Base-by-base conservation (phyloP, 2,888 invertebrate species). In the Mamestra brassicae region DNA sequence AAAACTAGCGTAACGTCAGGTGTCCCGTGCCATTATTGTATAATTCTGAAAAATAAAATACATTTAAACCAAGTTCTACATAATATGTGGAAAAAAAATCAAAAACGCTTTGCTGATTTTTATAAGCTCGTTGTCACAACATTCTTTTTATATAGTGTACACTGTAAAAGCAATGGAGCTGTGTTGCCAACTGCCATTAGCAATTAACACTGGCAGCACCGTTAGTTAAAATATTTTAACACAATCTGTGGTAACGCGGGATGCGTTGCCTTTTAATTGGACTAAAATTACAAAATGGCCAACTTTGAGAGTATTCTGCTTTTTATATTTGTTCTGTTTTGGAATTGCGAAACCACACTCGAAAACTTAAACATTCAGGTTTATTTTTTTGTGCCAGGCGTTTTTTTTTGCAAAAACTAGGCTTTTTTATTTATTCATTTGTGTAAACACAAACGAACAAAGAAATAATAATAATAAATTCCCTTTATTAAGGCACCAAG, bases 171-270 rank as follows among this genome's bases (percentile, higher is more conserved):
- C 58, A 55, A 68, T 50, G 61, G n/a, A 54, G 15, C n/a, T 36
- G 67, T 73, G 64, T 57, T 61, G 36, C 76, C 70, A 62, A 57
- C 67, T 79, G n/a, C 66, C 45, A 79, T 71, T 79, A 72, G 63
- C 76, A 75, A 85, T 85, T 77, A 85, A 57, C 63, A 69, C 61
- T 71, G 78, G 67, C 64, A 78, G 52, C 80, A 80, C 75, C 11
- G 67, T 71, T 81, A 76, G 54, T 84, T 85, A 76, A 84, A 85
- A 75, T 72, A 85, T 83, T 85, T 80, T 74, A 77, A 80, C 71
- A 69, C 66, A 76, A 69, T 75, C 65, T 68, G 85, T 76, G 74
- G 85, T 47, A 67, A 61, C 60, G 58, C 70, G 52, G 62, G 63
- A 52, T 64, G 54, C 47, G 55, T 50, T 58, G 34, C 13, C 52